Percentiles rank a stretch among this genome's conserved stretches.
These are phyloP conservation scores for Festucalex cinctus DNA, from an alignment of 2,113 vertebrate genomes.

Conservation along the genomic window DNA sequence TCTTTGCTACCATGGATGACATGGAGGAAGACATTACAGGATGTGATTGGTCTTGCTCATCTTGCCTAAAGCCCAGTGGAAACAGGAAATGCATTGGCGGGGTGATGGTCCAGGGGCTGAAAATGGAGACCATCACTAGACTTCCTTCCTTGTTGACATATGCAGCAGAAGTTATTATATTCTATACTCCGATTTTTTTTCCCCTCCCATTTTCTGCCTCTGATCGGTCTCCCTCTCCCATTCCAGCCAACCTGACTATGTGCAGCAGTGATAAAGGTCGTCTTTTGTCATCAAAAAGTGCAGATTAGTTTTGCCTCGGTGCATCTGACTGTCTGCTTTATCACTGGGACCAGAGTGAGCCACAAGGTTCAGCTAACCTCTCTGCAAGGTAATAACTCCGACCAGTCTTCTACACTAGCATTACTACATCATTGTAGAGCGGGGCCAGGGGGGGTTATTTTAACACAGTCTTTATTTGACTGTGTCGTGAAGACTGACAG, in stretches of 20 bases:
- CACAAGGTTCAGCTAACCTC: conserved; percentile 61
- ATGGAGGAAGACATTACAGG: conserved; percentile 46
- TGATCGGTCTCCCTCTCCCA: conserved; percentile 41
- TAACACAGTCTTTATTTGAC: conserved; percentile 51
- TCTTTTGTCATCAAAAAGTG: conserved; percentile 72
- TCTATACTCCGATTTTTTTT: conserved; percentile 44
- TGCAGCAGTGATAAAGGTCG: conserved; percentile 70
- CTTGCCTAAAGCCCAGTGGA: conserved; percentile 48
- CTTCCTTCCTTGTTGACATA: conserved; percentile 60
- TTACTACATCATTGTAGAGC: conserved; percentile 49
- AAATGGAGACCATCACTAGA: conserved; percentile 54
- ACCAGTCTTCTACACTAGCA: conserved; percentile 50
- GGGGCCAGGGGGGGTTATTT: conserved; percentile 44
- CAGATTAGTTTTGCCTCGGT: conserved; percentile 74
- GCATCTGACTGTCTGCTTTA: conserved; percentile 67
- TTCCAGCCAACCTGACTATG: conserved; percentile 43
- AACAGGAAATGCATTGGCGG: conserved; percentile 39
- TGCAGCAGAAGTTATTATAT: conserved; percentile 64
- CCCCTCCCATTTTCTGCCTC: conserved; percentile 46
- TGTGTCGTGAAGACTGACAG: conserved; percentile 44
- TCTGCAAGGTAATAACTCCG: conserved; percentile 65
- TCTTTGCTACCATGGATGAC: conserved; percentile 42
- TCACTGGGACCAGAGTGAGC: conserved; percentile 64
- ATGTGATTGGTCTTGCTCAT: conserved; percentile 53
- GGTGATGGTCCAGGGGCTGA: conserved; percentile 34